Evolutionary conservation across 2,888 invertebrate genomes (phyloP).

Genomic region (Clusia tigrina): DNA sequence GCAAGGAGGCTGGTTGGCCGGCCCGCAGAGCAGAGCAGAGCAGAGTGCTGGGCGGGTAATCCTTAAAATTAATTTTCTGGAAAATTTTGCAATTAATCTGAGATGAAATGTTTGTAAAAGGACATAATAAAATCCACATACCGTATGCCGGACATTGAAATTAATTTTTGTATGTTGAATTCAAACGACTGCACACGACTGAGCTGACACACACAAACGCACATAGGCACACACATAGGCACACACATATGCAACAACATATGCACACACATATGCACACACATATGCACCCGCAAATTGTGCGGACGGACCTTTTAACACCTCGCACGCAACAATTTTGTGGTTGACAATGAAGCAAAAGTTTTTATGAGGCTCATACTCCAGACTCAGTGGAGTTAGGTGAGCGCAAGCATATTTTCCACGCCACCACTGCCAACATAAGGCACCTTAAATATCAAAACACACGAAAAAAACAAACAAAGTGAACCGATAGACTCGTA

Average conservation of each 20-base stretch:
- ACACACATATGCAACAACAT: slow-evolving; percentile 6
- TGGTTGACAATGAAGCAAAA: slow-evolving; percentile 57
- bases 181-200: slow-evolving; percentile 24
- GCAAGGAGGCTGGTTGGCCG: too few species aligned
- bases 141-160: slow-evolving; percentile 51
- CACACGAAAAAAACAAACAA: too few species aligned
- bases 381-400: not conserved
- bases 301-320: slow-evolving; percentile 57
- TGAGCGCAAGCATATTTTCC: not conserved
- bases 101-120: slow-evolving; percentile 39
- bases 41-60: too few species aligned
- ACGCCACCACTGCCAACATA: not conserved
- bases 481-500: too few species aligned
- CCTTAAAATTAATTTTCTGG: slow-evolving; percentile 62
- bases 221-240: slow-evolving; percentile 26
- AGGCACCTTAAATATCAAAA: slow-evolving; percentile 18
- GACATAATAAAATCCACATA: slow-evolving; percentile 38
- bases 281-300: slow-evolving; percentile 13
- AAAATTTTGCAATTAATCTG: slow-evolving; percentile 61
- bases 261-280: slow-evolving; percentile 18
- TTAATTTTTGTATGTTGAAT: slow-evolving; percentile 46
- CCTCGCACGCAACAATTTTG: slow-evolving; percentile 62
- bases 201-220: slow-evolving; percentile 14
- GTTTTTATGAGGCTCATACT: slow-evolving; percentile 13
- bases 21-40: too few species aligned